Conservation (phyloP, 2,113 vertebrate genomes). For the Australoheros scitulus region DNA sequence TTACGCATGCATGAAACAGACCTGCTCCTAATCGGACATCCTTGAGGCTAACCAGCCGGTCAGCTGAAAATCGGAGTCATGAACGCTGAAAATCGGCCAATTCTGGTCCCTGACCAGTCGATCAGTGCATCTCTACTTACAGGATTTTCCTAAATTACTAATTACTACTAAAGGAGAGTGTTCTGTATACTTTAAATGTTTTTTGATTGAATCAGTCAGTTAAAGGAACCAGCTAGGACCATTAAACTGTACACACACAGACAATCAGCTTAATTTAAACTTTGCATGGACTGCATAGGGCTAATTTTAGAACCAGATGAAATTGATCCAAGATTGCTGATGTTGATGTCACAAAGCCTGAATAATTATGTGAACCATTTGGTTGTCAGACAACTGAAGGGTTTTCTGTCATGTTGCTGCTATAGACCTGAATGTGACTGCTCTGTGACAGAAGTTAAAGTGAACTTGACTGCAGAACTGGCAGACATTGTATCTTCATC, state of each 20-base stretch:
- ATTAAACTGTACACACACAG: neutral
- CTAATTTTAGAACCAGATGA: neutral
- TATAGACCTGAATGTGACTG: neutral
- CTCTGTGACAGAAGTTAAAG: neutral
- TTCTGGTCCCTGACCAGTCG: neutral
- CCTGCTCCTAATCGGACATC: neutral
- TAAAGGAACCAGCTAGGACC: neutral
- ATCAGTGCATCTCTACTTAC: no score
- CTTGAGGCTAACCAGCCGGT: neutral
- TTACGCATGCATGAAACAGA: neutral
- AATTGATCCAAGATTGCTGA: neutral
- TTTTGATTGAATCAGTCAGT: neutral
- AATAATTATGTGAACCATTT: neutral
- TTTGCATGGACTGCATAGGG: neutral
- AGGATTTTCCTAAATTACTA: neutral
- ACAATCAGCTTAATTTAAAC: neutral
- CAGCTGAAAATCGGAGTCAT: fast-evolving
- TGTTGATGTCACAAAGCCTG: neutral
- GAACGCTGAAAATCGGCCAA: neutral
- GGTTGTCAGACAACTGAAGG: neutral
- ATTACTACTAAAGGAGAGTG: neutral
- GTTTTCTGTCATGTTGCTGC: neutral
- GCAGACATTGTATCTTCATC: neutral
- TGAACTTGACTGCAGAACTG: neutral
- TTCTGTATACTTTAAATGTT: neutral